Base-by-base conservation (phyloP, 2,888 invertebrate species). In the Parnassius apollo region DNA sequence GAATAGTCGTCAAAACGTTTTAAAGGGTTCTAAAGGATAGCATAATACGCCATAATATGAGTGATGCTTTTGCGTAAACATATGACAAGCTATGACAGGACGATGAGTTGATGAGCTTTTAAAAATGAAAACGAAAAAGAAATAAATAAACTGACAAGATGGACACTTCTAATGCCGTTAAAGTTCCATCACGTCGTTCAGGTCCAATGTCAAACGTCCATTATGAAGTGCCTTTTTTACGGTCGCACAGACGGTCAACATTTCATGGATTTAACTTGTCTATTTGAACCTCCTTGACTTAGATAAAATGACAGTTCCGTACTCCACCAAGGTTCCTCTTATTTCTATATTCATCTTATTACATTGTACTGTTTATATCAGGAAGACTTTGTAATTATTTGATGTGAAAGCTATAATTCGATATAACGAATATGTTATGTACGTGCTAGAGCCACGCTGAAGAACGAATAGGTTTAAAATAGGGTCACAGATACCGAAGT, bases 151-250 rank as follows among this genome's bases (percentile, higher is more conserved):
- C 50, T 52, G 50, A 25, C 55, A 18, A 53, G 18, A 64, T 42
- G 56, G 42, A 51, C 59, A 57, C 50, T 48, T 51, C 22, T 52
- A 52, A 56, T 52, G 45, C 56, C 46, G 52, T 64, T 51, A 59
- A 59, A 56, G 51, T 63, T 51, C 63, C 63, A 63, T 63, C 59
- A 59, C 46, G 59, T 61, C 56, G 56, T 57, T 48, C 55, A 50
- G 42, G 54, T 42, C 56, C 63, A 64, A 64, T 64, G 63, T 18
- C 59, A 64, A 50, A 46, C 56, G 63, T 59, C 56, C 42, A 59
- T 64, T 64, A 56, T 64, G 59, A 64, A 59, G 54, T 51, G 52
- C 42, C 56, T 57, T 63, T 63, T 55, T 42, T 59, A 42, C 46
- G 45, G 50, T 59, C 59, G 49, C 61, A 22, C 58, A 42, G 42